Percentiles rank a stretch among this genome's conserved stretches.
Conservation (phyloP, 64 coral and sea anemone species). For the Montipora efflorescens region DNA sequence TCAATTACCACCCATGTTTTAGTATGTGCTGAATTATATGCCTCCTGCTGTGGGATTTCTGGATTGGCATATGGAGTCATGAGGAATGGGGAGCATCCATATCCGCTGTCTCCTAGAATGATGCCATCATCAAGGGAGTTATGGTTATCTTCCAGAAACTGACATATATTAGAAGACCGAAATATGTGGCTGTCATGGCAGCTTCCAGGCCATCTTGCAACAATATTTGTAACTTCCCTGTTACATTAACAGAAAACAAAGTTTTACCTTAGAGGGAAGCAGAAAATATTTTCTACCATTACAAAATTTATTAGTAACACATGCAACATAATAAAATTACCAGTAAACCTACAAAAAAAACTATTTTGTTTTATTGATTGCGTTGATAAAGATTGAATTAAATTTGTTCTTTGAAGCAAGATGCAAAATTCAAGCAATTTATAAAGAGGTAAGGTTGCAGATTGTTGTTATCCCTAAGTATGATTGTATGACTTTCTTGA, state of each 20-base stretch:
- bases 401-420: too few species aligned
- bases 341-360: constrained; percentile 8
- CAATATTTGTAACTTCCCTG: constrained; percentile 47
- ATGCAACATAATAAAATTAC: constrained; percentile 15
- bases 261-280: constrained; percentile 12
- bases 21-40: not conserved
- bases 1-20: constrained; percentile 53
- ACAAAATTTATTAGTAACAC: constrained; percentile 21
- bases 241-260: not conserved
- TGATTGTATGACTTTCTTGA: too few species aligned
- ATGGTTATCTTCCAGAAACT: constrained; percentile 25
- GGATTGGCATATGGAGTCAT: constrained; percentile 46
- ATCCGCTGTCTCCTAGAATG: constrained; percentile 47
- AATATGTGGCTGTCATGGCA: constrained; percentile 49
- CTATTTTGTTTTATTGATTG: not conserved
- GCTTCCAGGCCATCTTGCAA: constrained; percentile 56
- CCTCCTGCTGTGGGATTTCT: not conserved
- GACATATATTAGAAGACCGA: constrained; percentile 13
- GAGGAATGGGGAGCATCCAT: constrained; percentile 39
- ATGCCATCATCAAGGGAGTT: constrained; percentile 44
- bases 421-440: too few species aligned
- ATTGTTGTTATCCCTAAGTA: too few species aligned
- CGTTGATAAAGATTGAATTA: constrained; percentile 13
- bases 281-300: constrained; percentile 17
- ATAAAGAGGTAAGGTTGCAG: too few species aligned